Evolutionary conservation across 2,113 vertebrate species (phyloP).

Genomic region (Uria lomvia): DNA sequence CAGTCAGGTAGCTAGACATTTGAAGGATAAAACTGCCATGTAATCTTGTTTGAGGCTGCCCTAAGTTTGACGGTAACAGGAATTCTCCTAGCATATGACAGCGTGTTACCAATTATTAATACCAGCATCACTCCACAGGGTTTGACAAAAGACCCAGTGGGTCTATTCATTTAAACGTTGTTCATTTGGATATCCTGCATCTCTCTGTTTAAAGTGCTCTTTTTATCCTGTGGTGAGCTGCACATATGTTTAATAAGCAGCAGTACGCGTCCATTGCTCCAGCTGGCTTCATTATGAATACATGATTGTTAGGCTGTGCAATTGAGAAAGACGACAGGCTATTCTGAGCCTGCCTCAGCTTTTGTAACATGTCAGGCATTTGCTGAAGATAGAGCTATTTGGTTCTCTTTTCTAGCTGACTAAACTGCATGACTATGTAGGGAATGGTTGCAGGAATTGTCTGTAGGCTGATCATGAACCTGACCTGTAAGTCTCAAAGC

Average conservation of each 20-base stretch:
- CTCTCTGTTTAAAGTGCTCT: conserved; percentile 1
- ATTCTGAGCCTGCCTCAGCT: not conserved
- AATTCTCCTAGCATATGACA: not conserved
- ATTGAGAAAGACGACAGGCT: not conserved
- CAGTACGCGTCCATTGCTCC: not conserved
- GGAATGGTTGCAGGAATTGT: not conserved
- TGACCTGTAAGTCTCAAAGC: not conserved
- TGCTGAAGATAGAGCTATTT: not conserved
- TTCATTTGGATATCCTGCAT: conserved; percentile 2
- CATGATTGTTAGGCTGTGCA: not conserved
- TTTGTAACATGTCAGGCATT: not conserved
- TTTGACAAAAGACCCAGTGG: conserved; percentile 9
- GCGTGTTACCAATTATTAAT: conserved; percentile 31
- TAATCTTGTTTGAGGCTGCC: not conserved
- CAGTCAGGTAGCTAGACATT: not conserved
- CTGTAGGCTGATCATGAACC: not conserved
- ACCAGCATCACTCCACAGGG: conserved; percentile 1
- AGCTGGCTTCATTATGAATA: not conserved
- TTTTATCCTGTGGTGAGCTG: not conserved
- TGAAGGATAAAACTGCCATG: not conserved
- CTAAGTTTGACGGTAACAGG: not conserved
- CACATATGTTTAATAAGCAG: conserved; percentile 22
- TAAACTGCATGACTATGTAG: not conserved
- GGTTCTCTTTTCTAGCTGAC: not conserved
- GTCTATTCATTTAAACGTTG: not conserved